phyloP scores from a whole-genome alignment of 2,797 vertebrate species.

The Poecilia velifera region DNA sequence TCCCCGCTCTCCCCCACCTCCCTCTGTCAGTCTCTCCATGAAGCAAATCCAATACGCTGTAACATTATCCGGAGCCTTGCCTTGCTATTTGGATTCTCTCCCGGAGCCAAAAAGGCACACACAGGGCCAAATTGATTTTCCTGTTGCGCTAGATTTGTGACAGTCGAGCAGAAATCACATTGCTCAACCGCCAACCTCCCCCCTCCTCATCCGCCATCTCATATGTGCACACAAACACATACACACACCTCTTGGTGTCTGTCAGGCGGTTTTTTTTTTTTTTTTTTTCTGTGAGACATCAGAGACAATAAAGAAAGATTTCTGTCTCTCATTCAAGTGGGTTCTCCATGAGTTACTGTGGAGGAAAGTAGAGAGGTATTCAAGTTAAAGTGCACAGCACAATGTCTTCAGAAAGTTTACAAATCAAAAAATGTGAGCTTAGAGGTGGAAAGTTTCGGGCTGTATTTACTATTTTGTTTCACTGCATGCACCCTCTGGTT shows the following conservation, averaged over 20 bases:
- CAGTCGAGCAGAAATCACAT: slow-evolving; percentile 84
- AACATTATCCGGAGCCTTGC: slow-evolving; percentile 78
- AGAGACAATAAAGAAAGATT: slow-evolving; percentile 56
- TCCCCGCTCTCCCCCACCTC: slow-evolving; percentile 22
- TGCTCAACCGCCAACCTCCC: slow-evolving; percentile 73
- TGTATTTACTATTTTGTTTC: slow-evolving; percentile 10
- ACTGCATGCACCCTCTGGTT: slow-evolving; percentile 15
- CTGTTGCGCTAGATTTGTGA: slow-evolving; percentile 85
- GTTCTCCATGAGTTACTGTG: slow-evolving; percentile 41
- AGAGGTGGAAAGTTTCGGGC: slow-evolving; percentile 18
- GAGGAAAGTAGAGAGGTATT: slow-evolving; percentile 27
- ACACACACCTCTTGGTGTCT: slow-evolving; percentile 61
- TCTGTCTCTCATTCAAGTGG: slow-evolving; percentile 60
- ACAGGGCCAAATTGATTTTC: slow-evolving; percentile 85
- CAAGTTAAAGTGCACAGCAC: slow-evolving; percentile 36
- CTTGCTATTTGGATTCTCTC: slow-evolving; percentile 81
- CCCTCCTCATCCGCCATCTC: slow-evolving; percentile 53
- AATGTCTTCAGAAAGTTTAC: slow-evolving; percentile 21
- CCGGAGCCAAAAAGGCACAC: slow-evolving; percentile 79
- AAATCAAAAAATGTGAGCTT: neutral
- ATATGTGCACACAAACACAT: slow-evolving; percentile 40
- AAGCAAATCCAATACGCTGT: slow-evolving; percentile 84
- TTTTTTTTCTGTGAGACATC: slow-evolving; percentile 62
- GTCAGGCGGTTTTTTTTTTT: slow-evolving; percentile 70
- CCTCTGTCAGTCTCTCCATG: slow-evolving; percentile 71